These are phyloP conservation scores for Ooceraea biroi DNA, from an alignment of 1,140 invertebrate genomes.

Conservation along the genomic window DNA sequence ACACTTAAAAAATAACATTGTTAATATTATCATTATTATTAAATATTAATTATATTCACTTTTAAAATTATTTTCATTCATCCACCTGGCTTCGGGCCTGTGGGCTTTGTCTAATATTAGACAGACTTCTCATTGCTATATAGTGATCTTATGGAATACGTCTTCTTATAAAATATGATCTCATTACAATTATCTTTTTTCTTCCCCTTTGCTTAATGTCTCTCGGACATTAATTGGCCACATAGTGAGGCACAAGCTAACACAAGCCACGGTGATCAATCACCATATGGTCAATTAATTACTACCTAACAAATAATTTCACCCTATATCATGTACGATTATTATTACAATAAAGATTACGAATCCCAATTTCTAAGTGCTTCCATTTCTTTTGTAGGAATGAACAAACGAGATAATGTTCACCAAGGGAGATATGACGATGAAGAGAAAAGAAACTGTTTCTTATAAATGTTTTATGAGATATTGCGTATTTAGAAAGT, in stretches of 20 bases:
- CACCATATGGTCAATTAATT: slow-evolving; percentile 73
- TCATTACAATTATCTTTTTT: slow-evolving; percentile 77
- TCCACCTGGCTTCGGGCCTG: slow-evolving; percentile 65
- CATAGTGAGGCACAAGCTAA: slow-evolving; percentile 53
- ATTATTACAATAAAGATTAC: slow-evolving; percentile 69
- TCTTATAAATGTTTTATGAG: slow-evolving; percentile 1
- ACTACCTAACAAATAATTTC: slow-evolving; percentile 73
- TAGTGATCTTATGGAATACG: slow-evolving; percentile 64
- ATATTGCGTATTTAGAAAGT: background rate
- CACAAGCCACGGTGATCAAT: slow-evolving; percentile 26
- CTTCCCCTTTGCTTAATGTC: slow-evolving; percentile 67
- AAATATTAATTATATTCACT: slow-evolving; percentile 73
- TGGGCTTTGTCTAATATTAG: slow-evolving; percentile 67
- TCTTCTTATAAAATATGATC: slow-evolving; percentile 77
- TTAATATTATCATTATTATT: slow-evolving; percentile 74
- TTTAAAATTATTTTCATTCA: slow-evolving; percentile 72
- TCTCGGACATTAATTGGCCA: slow-evolving; percentile 71
- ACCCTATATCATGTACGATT: slow-evolving; percentile 63
- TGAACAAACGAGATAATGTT: slow-evolving; percentile 1
- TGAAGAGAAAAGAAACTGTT: background rate
- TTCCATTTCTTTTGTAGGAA: slow-evolving; percentile 49
- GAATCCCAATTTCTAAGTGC: slow-evolving; percentile 48
- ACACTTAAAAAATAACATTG: slow-evolving; percentile 79
- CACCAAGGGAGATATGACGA: background rate
- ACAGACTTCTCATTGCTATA: slow-evolving; percentile 68